Conservation (phyloP, 2,797 vertebrate genomes). For the Catamblyrhynchus diadema region DNA sequence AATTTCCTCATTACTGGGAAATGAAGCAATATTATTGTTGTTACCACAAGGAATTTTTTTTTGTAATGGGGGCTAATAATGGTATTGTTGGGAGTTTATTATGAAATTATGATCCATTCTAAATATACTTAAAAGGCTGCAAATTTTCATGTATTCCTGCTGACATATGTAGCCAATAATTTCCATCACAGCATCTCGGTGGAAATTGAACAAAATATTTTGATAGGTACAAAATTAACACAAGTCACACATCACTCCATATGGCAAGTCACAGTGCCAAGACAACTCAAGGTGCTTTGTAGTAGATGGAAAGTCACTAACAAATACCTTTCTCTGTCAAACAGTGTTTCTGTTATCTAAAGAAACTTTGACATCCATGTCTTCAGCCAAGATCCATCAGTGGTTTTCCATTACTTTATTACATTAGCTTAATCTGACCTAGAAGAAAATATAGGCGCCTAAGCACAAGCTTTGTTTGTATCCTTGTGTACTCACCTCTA, state of each 20-base stretch:
- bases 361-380: slow-evolving; percentile 42
- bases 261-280: slow-evolving; percentile 61
- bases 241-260: slow-evolving; percentile 66
- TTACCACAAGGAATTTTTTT: neutral
- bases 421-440: slow-evolving; percentile 55
- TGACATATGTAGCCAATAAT: slow-evolving; percentile 57
- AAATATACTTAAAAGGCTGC: neutral
- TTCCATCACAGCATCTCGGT: slow-evolving; percentile 51
- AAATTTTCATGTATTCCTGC: neutral
- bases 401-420: slow-evolving; percentile 57
- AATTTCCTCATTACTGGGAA: neutral
- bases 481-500: neutral
- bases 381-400: slow-evolving; percentile 59
- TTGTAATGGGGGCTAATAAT: neutral
- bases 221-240: slow-evolving; percentile 67
- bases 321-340: slow-evolving; percentile 57
- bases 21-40: neutral
- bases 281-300: slow-evolving; percentile 67
- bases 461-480: neutral
- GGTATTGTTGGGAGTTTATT: neutral
- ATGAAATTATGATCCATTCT: neutral
- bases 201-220: slow-evolving; percentile 64
- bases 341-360: slow-evolving; percentile 32
- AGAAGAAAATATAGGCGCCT: slow-evolving; percentile 39
- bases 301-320: slow-evolving; percentile 66